Base-by-base conservation (phyloP, 92 coral and sea anemone species). In the Porites divaricata region DNA sequence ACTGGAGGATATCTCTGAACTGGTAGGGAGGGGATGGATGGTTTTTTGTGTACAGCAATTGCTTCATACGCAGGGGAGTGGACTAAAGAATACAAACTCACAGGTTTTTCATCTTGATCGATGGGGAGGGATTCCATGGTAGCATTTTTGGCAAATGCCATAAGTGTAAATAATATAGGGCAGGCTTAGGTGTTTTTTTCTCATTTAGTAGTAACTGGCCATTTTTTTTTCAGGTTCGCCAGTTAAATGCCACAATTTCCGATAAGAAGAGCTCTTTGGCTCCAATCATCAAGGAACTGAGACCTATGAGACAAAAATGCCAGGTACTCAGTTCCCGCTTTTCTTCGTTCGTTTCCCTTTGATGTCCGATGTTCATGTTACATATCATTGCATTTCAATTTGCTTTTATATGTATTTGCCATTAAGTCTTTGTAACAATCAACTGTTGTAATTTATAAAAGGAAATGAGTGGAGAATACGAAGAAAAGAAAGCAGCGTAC, bases 251-350 rank as follows among this genome's bases (percentile, higher is more conserved):
- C 63, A 87, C 99, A 25, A 96, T 96, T 77, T 90, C 96, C 12
- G 99, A 96, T 45, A 96, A 96, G 92, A 96, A 96, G 87, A 96
- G 88, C 67, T 95, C 98, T 14, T 86, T 96, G 83, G 98, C 99
- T 17, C 99, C 99, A 49, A 86, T 96, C 15, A 96, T 96, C 83
- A 96, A 94, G 78, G 99, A 96, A 74, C 88, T 96, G 71, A 91
- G 99, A 51, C 99, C 99, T 63, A 94, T 96, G 99, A 91, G 99
- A 56, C 98, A 95, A 81, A 95, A 85, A 63, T 96, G 99, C 77
- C 98, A 96, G 98, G 99, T 96, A 58, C 49, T 12, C 20, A 9
- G 41, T 50, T 26, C 58, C 8, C 58, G 14, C 15, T 10, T 63
- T 48, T 67, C 13, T 23, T 67, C 24, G 2, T 23, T 41, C 35